Percentiles rank a stretch among this genome's conserved stretches.
Evolutionary conservation across 2,888 invertebrate species (phyloP).

Genomic region (Lasioglossum lativentre): DNA sequence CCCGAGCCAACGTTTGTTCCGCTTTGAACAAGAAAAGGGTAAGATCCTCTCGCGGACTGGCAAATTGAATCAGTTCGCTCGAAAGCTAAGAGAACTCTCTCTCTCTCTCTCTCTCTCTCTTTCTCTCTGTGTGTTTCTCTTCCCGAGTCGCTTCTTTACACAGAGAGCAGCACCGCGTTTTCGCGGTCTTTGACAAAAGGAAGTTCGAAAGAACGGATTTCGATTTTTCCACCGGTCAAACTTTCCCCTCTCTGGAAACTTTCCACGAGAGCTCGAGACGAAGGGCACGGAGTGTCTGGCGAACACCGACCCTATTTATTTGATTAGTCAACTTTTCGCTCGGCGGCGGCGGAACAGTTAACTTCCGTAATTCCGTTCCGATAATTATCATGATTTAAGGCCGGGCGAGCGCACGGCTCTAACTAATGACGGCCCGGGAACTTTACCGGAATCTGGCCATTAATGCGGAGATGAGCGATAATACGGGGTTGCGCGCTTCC

Average conservation of each 20-base stretch:
- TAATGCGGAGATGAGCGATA: conserved; percentile 16
- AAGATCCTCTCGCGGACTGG: not conserved
- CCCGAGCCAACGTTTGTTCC: not conserved
- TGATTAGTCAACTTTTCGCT: conserved; percentile 38
- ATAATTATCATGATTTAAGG: conserved; percentile 41
- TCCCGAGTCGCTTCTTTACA: not conserved
- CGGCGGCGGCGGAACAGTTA: not conserved
- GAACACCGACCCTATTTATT: conserved; percentile 14
- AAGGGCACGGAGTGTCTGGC: not conserved
- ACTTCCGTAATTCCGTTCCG: conserved; percentile 36
- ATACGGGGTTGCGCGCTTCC: not conserved
- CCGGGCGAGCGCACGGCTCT: not conserved
- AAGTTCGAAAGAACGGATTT: not conserved
- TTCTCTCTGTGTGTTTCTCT: too few species aligned
- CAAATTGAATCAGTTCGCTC: not conserved
- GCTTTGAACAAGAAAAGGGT: not conserved
- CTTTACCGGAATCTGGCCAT: conserved; percentile 26
- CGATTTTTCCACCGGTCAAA: conserved; percentile 16
- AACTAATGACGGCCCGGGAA: conserved; percentile 4
- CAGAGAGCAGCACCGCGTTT: not conserved
- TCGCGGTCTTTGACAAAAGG: conserved; percentile 22
- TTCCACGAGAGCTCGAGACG: conserved; percentile 9
- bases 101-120: not conserved
- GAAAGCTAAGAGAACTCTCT: not conserved
- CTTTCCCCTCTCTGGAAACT: conserved; percentile 8